Evolutionary conservation across 2,113 vertebrate genomes (phyloP).

Genomic region (Excalfactoria chinensis): DNA sequence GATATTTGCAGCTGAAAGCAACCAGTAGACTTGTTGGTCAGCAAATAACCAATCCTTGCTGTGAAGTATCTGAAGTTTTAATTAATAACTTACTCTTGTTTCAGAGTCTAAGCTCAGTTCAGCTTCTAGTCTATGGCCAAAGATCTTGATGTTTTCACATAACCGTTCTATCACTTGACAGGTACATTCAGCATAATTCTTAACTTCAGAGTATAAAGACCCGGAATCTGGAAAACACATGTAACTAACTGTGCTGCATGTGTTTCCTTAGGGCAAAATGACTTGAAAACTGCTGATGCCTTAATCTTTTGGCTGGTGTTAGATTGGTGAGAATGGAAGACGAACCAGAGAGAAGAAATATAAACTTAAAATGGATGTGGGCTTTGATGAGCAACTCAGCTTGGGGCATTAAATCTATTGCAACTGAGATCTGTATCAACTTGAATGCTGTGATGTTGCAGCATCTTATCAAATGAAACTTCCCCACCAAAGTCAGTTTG

Average conservation of each 20-base stretch:
- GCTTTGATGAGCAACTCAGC: not conserved
- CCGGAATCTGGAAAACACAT: not conserved
- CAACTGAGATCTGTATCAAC: not conserved
- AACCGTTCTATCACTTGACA: not conserved
- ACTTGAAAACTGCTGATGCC: not conserved
- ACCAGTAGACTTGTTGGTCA: not conserved
- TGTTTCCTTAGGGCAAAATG: not conserved
- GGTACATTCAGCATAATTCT: not conserved
- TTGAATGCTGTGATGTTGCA: not conserved
- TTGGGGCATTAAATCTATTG: not conserved
- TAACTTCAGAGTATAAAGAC: not conserved
- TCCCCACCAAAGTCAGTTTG: not conserved
- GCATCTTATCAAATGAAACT: not conserved
- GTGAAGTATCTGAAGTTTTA: not conserved
- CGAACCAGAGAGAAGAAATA: not conserved
- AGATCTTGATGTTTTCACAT: not conserved
- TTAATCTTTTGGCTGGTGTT: not conserved
- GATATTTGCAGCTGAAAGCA: not conserved
- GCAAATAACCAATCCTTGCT: not conserved
- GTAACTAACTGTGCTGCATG: not conserved
- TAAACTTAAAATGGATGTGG: not conserved
- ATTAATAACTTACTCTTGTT: not conserved
- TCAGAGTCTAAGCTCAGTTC: not conserved
- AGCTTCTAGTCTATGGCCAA: not conserved
- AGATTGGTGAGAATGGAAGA: not conserved